phyloP scores from a whole-genome alignment of 2,113 vertebrate genomes.

The Leptocoma aspasia region DNA sequence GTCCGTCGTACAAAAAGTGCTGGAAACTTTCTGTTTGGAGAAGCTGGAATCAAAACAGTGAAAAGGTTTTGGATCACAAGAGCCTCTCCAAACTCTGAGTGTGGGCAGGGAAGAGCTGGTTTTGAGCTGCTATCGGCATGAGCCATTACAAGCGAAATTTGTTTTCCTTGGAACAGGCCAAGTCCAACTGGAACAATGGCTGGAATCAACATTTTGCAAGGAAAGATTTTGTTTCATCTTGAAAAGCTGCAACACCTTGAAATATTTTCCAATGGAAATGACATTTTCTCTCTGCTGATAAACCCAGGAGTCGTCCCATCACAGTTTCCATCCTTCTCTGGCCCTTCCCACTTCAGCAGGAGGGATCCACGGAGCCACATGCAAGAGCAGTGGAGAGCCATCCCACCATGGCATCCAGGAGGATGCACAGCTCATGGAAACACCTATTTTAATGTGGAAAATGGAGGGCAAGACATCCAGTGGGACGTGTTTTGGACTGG shows the following conservation, averaged over 20 bases:
- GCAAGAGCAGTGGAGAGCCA: neutral
- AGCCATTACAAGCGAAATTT: neutral
- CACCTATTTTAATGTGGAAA: neutral
- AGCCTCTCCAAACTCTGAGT: neutral
- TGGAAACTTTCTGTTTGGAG: neutral
- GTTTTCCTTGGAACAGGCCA: constrained; percentile 44
- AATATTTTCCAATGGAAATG: constrained; percentile 50
- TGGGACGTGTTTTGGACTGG: neutral
- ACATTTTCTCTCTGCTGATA: neutral
- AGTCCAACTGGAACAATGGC: constrained; percentile 33
- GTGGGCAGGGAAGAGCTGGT: neutral
- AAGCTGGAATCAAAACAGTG: neutral
- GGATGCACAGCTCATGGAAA: neutral
- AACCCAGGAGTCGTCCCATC: neutral
- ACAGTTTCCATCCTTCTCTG: neutral
- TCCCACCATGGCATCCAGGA: neutral
- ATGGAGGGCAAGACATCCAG: neutral
- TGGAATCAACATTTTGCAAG: constrained; percentile 12
- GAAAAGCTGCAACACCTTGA: constrained; percentile 34
- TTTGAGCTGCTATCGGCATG: neutral
- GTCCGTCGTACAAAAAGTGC: accelerated
- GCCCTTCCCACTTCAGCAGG: neutral
- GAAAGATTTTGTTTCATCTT: constrained; percentile 16
- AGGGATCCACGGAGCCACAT: neutral
- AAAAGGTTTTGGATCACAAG: neutral